Percentiles rank a stretch among this genome's conserved stretches.
phyloP scores from a whole-genome alignment of 2,888 invertebrate species.

The Drosophila kambysellisi region DNA sequence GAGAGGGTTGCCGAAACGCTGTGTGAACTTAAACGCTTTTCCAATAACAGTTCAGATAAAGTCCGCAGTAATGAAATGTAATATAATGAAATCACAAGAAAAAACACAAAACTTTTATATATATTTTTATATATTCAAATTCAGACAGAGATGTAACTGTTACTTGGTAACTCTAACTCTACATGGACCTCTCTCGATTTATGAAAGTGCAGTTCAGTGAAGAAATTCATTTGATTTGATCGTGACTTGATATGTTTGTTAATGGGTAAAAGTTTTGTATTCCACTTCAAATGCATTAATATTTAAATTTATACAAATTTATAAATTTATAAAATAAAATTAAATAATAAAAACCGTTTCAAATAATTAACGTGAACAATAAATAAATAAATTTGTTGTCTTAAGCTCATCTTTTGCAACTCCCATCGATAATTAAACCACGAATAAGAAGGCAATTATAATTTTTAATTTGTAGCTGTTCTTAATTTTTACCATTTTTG shows the following conservation, averaged over 20 bases:
- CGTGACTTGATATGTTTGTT: no score
- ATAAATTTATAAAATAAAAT: background rate
- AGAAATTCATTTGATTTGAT: background rate
- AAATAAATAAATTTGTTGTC: background rate
- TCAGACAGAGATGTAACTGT: background rate
- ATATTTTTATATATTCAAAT: background rate
- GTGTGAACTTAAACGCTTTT: background rate
- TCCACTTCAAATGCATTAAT: background rate
- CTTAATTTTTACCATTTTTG: background rate
- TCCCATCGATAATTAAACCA: background rate
- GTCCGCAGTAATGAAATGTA: background rate
- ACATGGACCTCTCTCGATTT: background rate
- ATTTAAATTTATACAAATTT: background rate
- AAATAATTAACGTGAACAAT: background rate
- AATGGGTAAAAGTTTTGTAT: no score
- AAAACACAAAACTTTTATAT: background rate
- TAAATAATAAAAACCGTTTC: background rate
- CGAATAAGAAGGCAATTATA: background rate
- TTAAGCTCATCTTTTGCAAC: background rate
- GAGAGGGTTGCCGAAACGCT: conserved; percentile 4
- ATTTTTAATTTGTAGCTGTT: background rate
- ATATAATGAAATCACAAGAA: no score
- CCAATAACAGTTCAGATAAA: background rate
- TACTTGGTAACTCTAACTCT: background rate
- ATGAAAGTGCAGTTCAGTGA: background rate